A percentile compares a stretch with the other conserved stretches of the same genome.
phyloP scores from a whole-genome alignment of 1,140 invertebrate genomes.

The Ditylenchus dipsaci region DNA sequence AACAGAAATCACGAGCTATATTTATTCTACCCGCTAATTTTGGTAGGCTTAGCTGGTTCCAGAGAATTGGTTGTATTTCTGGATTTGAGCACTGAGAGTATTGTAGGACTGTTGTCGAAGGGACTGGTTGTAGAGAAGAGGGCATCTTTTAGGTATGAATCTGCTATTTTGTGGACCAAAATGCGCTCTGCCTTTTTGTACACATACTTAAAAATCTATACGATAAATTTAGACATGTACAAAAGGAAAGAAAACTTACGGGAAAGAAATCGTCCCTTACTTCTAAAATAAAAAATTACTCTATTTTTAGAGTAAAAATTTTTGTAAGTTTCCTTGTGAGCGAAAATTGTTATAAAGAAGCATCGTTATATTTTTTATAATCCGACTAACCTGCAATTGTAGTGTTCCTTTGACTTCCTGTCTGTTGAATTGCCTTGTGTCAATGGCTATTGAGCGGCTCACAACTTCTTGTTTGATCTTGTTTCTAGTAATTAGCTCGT shows the following conservation, averaged over 20 bases:
- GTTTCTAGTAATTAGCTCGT: not conserved
- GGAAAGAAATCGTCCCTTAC: constrained; percentile 17
- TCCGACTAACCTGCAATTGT: not conserved
- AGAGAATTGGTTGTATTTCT: no score
- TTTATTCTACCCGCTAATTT: not conserved
- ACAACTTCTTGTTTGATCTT: not conserved
- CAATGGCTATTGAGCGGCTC: not conserved
- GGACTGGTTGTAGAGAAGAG: not conserved
- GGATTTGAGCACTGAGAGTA: not conserved
- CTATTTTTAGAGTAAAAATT: not conserved
- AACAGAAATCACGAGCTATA: not conserved
- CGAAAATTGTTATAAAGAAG: no score
- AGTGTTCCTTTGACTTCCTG: not conserved
- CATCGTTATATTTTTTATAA: not conserved
- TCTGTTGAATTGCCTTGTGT: not conserved
- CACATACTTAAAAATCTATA: constrained; percentile 15
- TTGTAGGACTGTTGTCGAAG: not conserved
- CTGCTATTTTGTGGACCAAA: constrained; percentile 18
- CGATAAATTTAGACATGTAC: not conserved
- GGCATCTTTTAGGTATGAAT: constrained; percentile 30
- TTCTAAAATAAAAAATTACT: constrained; percentile 11
- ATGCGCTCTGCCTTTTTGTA: constrained; percentile 21
- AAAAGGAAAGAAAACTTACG: not conserved
- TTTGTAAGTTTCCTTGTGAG: not conserved
- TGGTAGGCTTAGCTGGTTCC: no score